Evolutionary conservation across 2,888 invertebrate species (phyloP).

Genomic region (Callinectes sapidus): DNA sequence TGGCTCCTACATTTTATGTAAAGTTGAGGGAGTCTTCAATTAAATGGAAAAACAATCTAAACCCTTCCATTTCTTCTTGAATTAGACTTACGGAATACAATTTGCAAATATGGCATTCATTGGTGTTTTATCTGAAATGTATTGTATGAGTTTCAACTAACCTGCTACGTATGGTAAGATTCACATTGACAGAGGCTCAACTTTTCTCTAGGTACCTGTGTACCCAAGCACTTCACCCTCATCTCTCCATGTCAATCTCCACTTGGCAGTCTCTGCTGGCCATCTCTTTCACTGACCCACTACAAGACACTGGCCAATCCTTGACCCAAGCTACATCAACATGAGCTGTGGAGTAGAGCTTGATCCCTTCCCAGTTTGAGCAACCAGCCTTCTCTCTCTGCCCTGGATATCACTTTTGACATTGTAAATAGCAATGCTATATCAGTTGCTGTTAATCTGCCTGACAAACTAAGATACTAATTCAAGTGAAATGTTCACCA

Average conservation of each 20-base stretch:
- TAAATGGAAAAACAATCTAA: background rate
- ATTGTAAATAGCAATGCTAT: background rate
- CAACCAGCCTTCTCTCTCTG: too few relatives aligned
- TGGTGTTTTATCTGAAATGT: background rate
- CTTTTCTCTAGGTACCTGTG: background rate
- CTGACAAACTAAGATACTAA: background rate
- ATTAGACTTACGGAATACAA: background rate
- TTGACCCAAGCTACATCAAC: background rate
- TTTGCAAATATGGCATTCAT: background rate
- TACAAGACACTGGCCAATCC: background rate
- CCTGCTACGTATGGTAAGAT: background rate
- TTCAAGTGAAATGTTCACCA: background rate
- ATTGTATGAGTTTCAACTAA: background rate
- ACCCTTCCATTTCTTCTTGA: background rate
- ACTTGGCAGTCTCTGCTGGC: background rate
- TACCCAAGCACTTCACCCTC: background rate
- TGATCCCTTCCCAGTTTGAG: background rate
- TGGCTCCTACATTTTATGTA: background rate
- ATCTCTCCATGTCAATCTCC: background rate
- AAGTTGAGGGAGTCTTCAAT: background rate
- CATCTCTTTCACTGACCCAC: background rate
- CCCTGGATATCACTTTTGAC: background rate
- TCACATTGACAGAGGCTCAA: background rate
- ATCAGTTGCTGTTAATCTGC: background rate
- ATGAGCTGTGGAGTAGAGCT: background rate